Percentiles rank a stretch among this genome's conserved stretches.
Evolutionary conservation across 2,797 vertebrate genomes (phyloP).

Genomic region (Helostoma temminkii): DNA sequence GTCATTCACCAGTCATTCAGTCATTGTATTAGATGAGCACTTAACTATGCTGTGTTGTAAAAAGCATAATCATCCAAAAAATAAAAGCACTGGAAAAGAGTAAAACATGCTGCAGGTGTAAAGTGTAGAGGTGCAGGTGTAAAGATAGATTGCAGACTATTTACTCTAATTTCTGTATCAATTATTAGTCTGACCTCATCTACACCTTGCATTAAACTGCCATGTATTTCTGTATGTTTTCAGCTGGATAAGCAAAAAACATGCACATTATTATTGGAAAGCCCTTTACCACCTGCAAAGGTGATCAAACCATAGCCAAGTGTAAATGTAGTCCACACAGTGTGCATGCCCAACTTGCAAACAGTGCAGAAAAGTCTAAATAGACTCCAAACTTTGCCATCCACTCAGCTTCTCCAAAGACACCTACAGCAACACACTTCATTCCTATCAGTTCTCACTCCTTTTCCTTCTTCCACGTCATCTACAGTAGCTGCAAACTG

Average conservation of each 20-base stretch:
- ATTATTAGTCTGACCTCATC: conserved; percentile 22
- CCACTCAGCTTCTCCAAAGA: conserved; percentile 35
- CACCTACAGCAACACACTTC: conserved; percentile 13
- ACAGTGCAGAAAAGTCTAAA: conserved; percentile 49
- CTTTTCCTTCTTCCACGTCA: conserved; percentile 15
- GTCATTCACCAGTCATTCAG: background rate
- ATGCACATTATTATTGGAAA: background rate
- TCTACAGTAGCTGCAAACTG: conserved; percentile 47
- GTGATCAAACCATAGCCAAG: conserved; percentile 22
- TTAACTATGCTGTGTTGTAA: conserved; percentile 1
- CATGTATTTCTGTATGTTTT: background rate
- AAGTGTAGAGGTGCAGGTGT: too few species aligned
- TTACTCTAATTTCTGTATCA: conserved; percentile 16
- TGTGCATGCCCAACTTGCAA: conserved; percentile 30
- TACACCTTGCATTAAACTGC: conserved; percentile 10
- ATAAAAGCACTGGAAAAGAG: background rate
- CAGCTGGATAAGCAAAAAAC: background rate
- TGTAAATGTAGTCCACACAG: background rate
- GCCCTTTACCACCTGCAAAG: conserved; percentile 7
- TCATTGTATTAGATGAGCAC: background rate
- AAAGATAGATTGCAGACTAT: conserved; percentile 14
- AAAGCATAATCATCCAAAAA: conserved; percentile 12
- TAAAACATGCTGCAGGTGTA: conserved; percentile 8
- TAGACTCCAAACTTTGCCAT: conserved; percentile 21
- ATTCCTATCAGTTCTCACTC: conserved; percentile 6